Conservation (phyloP, 2,797 vertebrate genomes). For the Sebastes hubbsi region DNA sequence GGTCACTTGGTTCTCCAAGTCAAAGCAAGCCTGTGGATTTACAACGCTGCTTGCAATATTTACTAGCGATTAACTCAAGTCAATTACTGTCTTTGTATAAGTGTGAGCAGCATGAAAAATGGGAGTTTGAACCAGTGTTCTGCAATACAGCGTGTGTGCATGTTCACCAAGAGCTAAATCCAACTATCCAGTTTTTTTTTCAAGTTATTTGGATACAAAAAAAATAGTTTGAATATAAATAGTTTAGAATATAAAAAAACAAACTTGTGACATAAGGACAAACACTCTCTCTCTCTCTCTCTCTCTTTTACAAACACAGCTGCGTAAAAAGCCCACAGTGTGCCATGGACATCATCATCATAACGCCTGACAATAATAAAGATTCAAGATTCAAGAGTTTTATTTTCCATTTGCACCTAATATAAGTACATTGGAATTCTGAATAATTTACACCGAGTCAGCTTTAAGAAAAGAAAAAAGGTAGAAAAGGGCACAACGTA, state of each 20-base stretch:
- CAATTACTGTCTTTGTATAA: slow-evolving; percentile 68
- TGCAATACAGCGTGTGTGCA: slow-evolving; percentile 23
- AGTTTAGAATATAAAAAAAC: too few species aligned
- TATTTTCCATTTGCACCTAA: too few species aligned
- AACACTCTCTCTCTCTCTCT: slow-evolving; percentile 22
- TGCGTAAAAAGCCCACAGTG: slow-evolving; percentile 22
- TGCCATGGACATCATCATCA: slow-evolving; percentile 23
- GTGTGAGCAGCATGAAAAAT: slow-evolving; percentile 32
- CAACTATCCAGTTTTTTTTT: not conserved
- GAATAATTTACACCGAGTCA: too few species aligned
- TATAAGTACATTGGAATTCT: too few species aligned
- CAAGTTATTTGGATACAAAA: not conserved
- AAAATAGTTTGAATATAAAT: not conserved
- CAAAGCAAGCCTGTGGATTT: slow-evolving; percentile 77
- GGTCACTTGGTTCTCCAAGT: slow-evolving; percentile 77
- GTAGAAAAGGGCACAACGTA: too few species aligned
- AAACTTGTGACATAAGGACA: not conserved
- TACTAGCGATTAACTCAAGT: slow-evolving; percentile 76
- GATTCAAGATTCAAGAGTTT: too few species aligned
- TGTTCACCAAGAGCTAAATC: not conserved
- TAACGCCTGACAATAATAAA: slow-evolving; percentile 23
- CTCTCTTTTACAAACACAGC: slow-evolving; percentile 5
- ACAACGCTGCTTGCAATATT: slow-evolving; percentile 74
- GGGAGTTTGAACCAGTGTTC: slow-evolving; percentile 11
- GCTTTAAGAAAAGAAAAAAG: too few species aligned